Base-by-base conservation (phyloP, 2,797 vertebrate genomes). In the Poeciliopsis infans region DNA sequence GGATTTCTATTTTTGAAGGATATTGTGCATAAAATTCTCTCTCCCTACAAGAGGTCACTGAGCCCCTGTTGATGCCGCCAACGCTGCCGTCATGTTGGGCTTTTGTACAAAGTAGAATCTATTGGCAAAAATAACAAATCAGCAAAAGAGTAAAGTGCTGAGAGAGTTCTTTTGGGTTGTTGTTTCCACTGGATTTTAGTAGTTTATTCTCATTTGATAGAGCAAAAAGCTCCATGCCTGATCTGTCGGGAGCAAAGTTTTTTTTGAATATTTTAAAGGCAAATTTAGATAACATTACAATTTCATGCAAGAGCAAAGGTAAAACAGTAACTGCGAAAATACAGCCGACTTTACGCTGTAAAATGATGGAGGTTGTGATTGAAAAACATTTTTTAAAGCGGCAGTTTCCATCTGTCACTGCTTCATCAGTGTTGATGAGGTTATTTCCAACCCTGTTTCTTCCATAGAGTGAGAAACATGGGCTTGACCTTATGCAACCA, bases 191-290 rank as follows among this genome's bases (percentile, higher is more conserved):
- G 86, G 94, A 95, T 93, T 89, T 81, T 66, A 84, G 84, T 83
- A 87, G 85, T 95, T 95, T 94, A 94, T 93, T 91, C 89, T 91
- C 86, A 93, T 94, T 93, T 94, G 92, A 95, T 93, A 94, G 91
- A 91, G 87, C 94, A 94, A 94, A 93, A 89, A 92, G 88, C 93
- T 92, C 86, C 81, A 86, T 87, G 72, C 79, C 89, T 88, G 85
- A 92, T 94, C 91, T 75, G 80, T 87, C 83, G 81, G 64, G 66
- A 20, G 7, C 45, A 25, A 1, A 68, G 25, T 18, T 28, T 15
- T 15, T 69, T 25, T 5, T 43, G 10, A 70, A 45, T 70, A 70
- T 45, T 70, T 41, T 68, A 39, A 64, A 36, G 31, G 7, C 20
- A 39, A 23, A 25, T 41, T 11, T 68, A 68, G 10, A 41, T 39